A percentile compares a stretch with the other conserved stretches of the same genome.
These are phyloP conservation scores for Nemoura dubitans DNA, from an alignment of 2,888 invertebrate species.

Conservation along the genomic window DNA sequence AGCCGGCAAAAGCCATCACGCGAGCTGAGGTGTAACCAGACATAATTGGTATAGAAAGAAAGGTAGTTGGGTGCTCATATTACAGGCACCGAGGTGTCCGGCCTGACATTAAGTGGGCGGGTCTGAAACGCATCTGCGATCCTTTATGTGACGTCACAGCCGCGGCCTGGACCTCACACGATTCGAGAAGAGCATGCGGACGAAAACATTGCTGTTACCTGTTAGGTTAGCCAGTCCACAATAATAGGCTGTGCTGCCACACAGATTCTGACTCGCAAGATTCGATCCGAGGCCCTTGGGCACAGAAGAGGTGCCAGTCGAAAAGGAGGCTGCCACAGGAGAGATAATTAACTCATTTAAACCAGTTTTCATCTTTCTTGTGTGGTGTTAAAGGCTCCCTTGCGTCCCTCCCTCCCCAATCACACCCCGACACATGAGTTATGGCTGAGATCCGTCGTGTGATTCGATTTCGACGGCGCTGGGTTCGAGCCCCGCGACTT, in stretches of 20 bases:
- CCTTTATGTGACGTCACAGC: constrained; percentile 25
- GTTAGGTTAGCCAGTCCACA: background rate
- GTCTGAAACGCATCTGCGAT: constrained; percentile 49
- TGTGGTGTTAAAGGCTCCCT: constrained; percentile 20
- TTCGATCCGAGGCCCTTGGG: constrained; percentile 26
- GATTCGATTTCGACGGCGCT: background rate
- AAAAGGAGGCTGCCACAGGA: background rate
- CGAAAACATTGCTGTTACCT: constrained; percentile 13
- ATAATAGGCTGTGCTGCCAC: constrained; percentile 25
- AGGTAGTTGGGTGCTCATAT: constrained; percentile 23
- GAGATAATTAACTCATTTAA: constrained; percentile 41
- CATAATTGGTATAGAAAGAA: constrained; percentile 46
- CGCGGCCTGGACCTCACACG: constrained; percentile 47
- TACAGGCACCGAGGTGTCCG: constrained; percentile 58
- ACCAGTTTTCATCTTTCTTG: constrained; percentile 27
- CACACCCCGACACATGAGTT: background rate
- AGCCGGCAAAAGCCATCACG: constrained; percentile 10
- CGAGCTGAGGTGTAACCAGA: constrained; percentile 45
- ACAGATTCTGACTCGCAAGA: constrained; percentile 29
- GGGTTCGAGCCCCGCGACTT: background rate
- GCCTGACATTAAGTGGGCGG: constrained; percentile 61
- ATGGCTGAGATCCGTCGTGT: background rate
- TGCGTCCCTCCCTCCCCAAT: background rate
- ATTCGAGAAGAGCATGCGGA: background rate
- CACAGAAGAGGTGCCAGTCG: constrained; percentile 19